Evolutionary conservation across 1,140 invertebrate species (phyloP).

Genomic region (Formica exsecta): DNA sequence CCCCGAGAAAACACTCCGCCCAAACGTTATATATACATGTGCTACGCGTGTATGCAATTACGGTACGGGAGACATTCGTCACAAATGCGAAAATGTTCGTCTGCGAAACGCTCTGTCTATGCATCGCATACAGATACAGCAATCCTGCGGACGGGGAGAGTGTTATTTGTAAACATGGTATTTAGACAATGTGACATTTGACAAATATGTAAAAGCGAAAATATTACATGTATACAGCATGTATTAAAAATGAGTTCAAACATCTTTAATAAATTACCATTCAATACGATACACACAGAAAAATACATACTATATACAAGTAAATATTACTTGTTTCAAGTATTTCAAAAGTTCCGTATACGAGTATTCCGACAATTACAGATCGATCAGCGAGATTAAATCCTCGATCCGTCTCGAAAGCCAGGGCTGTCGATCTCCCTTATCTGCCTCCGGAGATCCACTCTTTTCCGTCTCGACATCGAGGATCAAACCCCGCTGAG

Average conservation of each 20-base stretch:
- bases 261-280: conserved; percentile 3
- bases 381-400: conserved; percentile 30
- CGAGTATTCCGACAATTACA: neutral
- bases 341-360: too few species aligned
- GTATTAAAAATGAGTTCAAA: neutral
- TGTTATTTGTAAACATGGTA: neutral
- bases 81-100: neutral
- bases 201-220: conserved; percentile 21
- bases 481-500: conserved; percentile 31
- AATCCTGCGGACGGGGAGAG: neutral
- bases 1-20: conserved; percentile 16
- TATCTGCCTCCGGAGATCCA: conserved; percentile 52
- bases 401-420: neutral
- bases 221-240: neutral
- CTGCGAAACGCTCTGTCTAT: neutral
- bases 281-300: neutral
- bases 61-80: conserved; percentile 15
- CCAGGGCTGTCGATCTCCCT: conserved; percentile 55
- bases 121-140: neutral
- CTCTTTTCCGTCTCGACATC: conserved; percentile 9
- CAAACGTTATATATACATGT: conserved; percentile 14
- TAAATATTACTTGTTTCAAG: too few species aligned
- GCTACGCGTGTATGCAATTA: conserved; percentile 39
- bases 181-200: neutral
- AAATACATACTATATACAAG: too few species aligned